Percentiles rank a stretch among this genome's conserved stretches.
phyloP scores from a whole-genome alignment of 2,113 vertebrate genomes.

The Cyanoliseus patagonus region DNA sequence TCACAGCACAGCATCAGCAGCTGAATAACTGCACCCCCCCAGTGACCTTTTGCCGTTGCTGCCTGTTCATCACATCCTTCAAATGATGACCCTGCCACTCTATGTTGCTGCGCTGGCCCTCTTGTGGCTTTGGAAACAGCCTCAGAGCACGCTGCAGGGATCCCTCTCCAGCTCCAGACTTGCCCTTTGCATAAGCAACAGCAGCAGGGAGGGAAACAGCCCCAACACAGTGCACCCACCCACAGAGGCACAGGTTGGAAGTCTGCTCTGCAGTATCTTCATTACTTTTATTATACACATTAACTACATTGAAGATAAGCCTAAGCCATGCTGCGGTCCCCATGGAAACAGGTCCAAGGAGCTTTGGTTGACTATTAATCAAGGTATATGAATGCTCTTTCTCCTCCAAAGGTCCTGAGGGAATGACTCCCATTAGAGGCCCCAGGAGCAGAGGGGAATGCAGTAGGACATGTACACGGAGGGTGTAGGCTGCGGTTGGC shows the following conservation, averaged over 20 bases:
- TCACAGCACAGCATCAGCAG: not conserved
- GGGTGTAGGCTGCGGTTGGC: not conserved
- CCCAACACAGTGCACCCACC: not conserved
- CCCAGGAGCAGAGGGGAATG: not conserved
- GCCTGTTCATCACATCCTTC: not conserved
- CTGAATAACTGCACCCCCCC: not conserved
- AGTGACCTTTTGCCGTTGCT: not conserved
- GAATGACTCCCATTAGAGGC: not conserved
- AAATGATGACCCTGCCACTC: not conserved
- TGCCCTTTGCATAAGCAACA: not conserved
- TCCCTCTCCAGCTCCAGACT: not conserved
- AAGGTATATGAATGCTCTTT: not conserved
- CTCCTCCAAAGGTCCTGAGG: not conserved
- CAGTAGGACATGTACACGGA: not conserved
- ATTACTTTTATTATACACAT: not conserved
- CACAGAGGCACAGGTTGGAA: not conserved
- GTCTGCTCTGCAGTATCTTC: not conserved
- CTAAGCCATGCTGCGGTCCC: conserved; percentile 1
- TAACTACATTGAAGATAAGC: not conserved
- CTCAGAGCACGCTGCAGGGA: not conserved
- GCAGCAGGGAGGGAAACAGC: not conserved
- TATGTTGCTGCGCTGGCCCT: not conserved
- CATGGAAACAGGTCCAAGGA: conserved; percentile 60
- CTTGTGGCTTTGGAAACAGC: not conserved
- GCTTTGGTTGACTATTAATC: not conserved